These are phyloP conservation scores for Saccostrea echinata DNA, from an alignment of 1,140 invertebrate genomes.

Conservation along the genomic window DNA sequence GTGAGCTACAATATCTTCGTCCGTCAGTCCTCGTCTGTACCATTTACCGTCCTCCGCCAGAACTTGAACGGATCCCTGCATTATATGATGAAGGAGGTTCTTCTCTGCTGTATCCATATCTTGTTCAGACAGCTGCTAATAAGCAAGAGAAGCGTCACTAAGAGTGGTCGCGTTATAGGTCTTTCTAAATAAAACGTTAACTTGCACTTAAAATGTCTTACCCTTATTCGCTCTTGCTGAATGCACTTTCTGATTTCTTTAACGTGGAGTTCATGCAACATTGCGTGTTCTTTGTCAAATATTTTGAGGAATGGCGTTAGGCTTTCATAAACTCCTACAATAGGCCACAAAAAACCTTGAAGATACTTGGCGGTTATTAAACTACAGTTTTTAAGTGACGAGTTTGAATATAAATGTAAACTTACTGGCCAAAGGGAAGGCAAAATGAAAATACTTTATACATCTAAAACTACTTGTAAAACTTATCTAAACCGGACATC, in stretches of 20 bases:
- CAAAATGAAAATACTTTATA: too few species aligned
- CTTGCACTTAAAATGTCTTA: constrained; percentile 3
- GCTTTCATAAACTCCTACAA: constrained; percentile 52
- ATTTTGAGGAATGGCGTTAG: constrained; percentile 57
- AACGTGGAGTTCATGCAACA: constrained; percentile 45
- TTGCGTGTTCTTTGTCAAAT: constrained; percentile 57
- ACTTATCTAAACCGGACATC: too few species aligned
- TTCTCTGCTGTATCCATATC: background rate
- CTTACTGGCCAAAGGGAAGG: too few species aligned
- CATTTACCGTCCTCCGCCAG: constrained; percentile 56
- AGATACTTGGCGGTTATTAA: background rate
- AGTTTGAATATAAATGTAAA: background rate
- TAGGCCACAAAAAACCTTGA: background rate
- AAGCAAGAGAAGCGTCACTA: too few species aligned
- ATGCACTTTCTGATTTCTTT: constrained; percentile 46
- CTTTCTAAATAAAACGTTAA: too few species aligned
- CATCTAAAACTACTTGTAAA: too few species aligned
- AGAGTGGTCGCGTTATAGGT: too few species aligned
- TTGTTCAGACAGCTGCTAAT: constrained; percentile 8
- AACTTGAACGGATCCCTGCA: constrained; percentile 31
- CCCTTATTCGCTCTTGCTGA: constrained; percentile 26
- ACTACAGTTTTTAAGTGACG: background rate
- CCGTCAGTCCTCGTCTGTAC: constrained; percentile 58
- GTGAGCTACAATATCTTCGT: constrained; percentile 67
- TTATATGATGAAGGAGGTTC: constrained; percentile 49